Conservation (phyloP, 1,140 invertebrate species). For the Lucilia cuprina region DNA sequence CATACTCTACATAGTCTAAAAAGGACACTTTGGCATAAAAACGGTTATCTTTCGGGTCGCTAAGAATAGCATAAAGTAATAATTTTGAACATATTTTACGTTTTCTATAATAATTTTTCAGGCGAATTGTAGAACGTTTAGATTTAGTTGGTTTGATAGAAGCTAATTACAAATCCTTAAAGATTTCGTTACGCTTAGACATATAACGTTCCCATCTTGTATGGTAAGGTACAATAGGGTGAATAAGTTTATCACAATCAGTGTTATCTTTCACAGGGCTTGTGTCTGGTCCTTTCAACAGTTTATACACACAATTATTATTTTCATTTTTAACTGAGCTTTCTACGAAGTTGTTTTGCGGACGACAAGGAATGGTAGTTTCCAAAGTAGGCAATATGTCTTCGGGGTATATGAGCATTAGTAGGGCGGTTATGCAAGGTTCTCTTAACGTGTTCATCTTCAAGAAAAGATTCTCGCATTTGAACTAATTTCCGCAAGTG, state of each 20-base stretch:
- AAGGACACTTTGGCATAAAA: conserved; percentile 29
- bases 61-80: neutral
- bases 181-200: neutral
- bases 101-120: neutral
- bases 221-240: neutral
- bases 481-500: too few species aligned
- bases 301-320: neutral
- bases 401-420: neutral
- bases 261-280: too few species aligned
- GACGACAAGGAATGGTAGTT: too few species aligned
- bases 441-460: neutral
- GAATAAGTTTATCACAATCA: neutral
- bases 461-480: neutral
- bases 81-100: neutral
- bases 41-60: neutral
- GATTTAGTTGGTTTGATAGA: neutral
- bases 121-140: neutral
- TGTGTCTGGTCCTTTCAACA: neutral
- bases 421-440: neutral
- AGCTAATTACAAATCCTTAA: neutral
- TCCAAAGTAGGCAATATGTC: neutral
- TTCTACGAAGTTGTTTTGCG: neutral
- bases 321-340: neutral
- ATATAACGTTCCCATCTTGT: neutral
- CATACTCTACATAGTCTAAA: conserved; percentile 17